These are phyloP conservation scores for Pogonus chalceus DNA, from an alignment of 1,140 invertebrate genomes.

Conservation along the genomic window DNA sequence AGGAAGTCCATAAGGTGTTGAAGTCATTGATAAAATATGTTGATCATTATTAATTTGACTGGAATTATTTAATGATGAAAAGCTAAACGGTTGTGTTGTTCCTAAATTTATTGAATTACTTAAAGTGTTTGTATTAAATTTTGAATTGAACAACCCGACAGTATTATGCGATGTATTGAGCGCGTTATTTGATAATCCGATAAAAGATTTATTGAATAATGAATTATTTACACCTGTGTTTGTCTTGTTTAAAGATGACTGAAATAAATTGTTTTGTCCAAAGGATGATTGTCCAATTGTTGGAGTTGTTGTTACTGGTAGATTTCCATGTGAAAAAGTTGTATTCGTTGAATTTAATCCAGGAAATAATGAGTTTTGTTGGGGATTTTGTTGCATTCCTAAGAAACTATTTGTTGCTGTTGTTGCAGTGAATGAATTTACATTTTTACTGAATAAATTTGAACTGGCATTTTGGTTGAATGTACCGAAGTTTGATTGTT, in stretches of 20 bases:
- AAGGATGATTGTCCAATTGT: conserved; percentile 20
- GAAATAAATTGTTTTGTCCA: conserved; percentile 16
- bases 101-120: not conserved
- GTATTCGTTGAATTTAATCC: conserved; percentile 34
- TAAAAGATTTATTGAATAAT: too few species aligned
- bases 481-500: conserved; percentile 21
- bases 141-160: conserved; percentile 6
- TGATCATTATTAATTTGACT: conserved; percentile 29
- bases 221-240: too few species aligned
- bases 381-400: conserved; percentile 37
- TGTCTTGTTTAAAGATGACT: too few species aligned
- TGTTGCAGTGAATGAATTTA: conserved; percentile 41
- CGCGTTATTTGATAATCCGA: too few species aligned
- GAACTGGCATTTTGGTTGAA: conserved; percentile 24
- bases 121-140: not conserved
- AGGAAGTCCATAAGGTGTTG: conserved; percentile 54
- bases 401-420: conserved; percentile 43
- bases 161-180: too few species aligned
- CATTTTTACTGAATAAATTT: too few species aligned
- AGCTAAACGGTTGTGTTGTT: conserved; percentile 10
- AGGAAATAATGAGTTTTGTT: conserved; percentile 32
- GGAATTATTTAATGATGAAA: not conserved
- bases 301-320: conserved; percentile 31
- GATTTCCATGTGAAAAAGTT: conserved; percentile 32
- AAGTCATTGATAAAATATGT: conserved; percentile 56